These are phyloP conservation scores for Drosophila pseudotalamancana DNA, from an alignment of 2,888 invertebrate genomes.

Conservation along the genomic window DNA sequence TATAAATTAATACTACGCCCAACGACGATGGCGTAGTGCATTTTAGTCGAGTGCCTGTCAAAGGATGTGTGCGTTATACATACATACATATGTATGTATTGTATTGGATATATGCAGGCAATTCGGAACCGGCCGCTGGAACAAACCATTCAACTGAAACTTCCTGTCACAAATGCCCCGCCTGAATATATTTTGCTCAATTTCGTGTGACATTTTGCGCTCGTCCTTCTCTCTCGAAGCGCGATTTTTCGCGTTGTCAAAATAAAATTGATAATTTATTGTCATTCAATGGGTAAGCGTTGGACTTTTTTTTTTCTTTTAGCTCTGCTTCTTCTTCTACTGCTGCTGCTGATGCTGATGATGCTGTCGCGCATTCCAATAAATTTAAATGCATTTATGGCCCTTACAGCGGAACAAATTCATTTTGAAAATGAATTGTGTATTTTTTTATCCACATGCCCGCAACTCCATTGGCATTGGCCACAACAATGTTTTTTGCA, in stretches of 20 bases:
- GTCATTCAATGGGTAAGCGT: slow-evolving; percentile 77
- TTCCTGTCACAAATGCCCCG: slow-evolving; percentile 72
- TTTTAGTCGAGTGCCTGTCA: slow-evolving; percentile 12
- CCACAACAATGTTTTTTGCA: slow-evolving; percentile 30
- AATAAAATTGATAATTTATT: slow-evolving; percentile 82
- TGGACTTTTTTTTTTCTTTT: slow-evolving; percentile 25
- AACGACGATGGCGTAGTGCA: slow-evolving; percentile 22
- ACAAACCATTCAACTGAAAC: slow-evolving; percentile 77
- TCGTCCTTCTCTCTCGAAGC: slow-evolving; percentile 44
- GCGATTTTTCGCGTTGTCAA: slow-evolving; percentile 75
- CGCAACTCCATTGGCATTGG: slow-evolving; percentile 36
- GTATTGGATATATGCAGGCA: slow-evolving; percentile 20
- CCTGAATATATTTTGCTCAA: slow-evolving; percentile 72
- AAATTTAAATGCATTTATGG: slow-evolving; percentile 81
- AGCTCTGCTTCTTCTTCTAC: slow-evolving; percentile 30
- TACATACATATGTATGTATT: not conserved
- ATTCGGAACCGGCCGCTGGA: slow-evolving; percentile 70
- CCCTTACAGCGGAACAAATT: slow-evolving; percentile 79
- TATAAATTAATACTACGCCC: slow-evolving; percentile 53
- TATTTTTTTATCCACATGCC: slow-evolving; percentile 37
- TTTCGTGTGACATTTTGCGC: slow-evolving; percentile 68
- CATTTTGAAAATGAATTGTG: slow-evolving; percentile 80
- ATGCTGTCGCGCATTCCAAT: slow-evolving; percentile 62
- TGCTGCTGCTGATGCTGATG: slow-evolving; percentile 32
- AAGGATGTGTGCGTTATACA: slow-evolving; percentile 9